Evolutionary conservation across 23 tunicate species (phyloP), one percentile per base, ranked within the genome.

Genomic region (Corella eumyota): DNA sequence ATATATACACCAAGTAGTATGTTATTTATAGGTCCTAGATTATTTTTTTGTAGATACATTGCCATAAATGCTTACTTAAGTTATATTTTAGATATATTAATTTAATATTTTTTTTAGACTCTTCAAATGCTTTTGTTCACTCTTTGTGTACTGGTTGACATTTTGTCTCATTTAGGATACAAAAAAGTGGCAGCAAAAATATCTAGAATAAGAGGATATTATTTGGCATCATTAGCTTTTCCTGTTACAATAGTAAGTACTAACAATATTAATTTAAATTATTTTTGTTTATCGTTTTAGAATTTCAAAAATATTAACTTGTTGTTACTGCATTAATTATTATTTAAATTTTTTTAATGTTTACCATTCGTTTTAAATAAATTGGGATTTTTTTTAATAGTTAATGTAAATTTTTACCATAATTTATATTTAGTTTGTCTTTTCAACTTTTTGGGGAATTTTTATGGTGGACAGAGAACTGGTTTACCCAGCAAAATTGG

Each of bases 401-500:
- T n/a, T n/a, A n/a, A n/a, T n/a, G n/a, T n/a, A n/a, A n/a, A n/a
- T n/a, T n/a, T n/a, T n/a, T n/a, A n/a, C n/a, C n/a, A n/a, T n/a
- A n/a, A 29, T 45, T 40, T 45, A 11, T 44, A 26, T 64, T 22
- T 44, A 64, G 69, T 4, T 40, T 34, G 73, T 76, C 11, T 58
- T 76, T 58, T 34, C 54, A 17, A 58, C 74, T n/a, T 76, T 76
- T 47, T 76, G 83, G 83, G 59, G 36, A 34, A 22, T 76, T 6
- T 66, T 21, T 36, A 9, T 49, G 4, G 48, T 66, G 5, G 74
- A 76, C 25, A 38, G 74, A 34, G 74, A 76, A 24, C n/a, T 76
- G 74, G 58, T 76, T 30, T 58, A 66, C 31, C 83, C 83, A 4
- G 24, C 6, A 30, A 5, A 7, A 6, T 27, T 76, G 19, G 83